phyloP scores from a whole-genome alignment of 1,140 invertebrate genomes.

The Oryzaephilus surinamensis region DNA sequence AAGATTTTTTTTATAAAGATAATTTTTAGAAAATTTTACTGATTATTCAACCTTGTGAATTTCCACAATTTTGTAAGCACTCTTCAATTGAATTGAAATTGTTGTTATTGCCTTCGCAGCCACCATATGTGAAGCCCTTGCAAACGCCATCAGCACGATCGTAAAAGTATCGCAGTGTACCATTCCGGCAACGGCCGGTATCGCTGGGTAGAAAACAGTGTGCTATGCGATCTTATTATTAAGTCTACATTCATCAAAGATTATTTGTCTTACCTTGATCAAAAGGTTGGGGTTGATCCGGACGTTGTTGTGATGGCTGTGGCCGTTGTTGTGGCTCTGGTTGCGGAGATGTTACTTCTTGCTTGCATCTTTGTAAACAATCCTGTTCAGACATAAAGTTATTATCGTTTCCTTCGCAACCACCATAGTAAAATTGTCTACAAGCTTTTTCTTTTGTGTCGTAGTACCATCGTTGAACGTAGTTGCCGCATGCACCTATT shows the following conservation, averaged over 20 bases:
- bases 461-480: slow-evolving; percentile 72
- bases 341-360: slow-evolving; percentile 10
- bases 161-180: slow-evolving; percentile 62
- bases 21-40: not conserved
- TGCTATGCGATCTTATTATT: slow-evolving; percentile 46
- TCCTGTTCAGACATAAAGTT: slow-evolving; percentile 60
- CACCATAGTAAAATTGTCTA: slow-evolving; percentile 68
- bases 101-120: slow-evolving; percentile 80
- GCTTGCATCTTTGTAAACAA: slow-evolving; percentile 52
- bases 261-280: slow-evolving; percentile 13
- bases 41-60: slow-evolving; percentile 48
- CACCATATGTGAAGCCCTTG: slow-evolving; percentile 69
- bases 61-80: slow-evolving; percentile 66
- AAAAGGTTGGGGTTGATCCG: slow-evolving; percentile 18
- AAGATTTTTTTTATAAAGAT: not conserved
- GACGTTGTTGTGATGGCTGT: no score
- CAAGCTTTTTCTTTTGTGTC: slow-evolving; percentile 62
- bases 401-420: slow-evolving; percentile 72
- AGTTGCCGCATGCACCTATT: slow-evolving; percentile 69
- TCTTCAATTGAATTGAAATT: slow-evolving; percentile 66
- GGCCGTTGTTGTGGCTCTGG: slow-evolving; percentile 1
- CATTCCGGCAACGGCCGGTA: slow-evolving; percentile 55
- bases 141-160: slow-evolving; percentile 66
- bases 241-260: no score
- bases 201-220: slow-evolving; percentile 59